Conservation (phyloP, 2,888 invertebrate genomes). For the Rotaria socialis region DNA sequence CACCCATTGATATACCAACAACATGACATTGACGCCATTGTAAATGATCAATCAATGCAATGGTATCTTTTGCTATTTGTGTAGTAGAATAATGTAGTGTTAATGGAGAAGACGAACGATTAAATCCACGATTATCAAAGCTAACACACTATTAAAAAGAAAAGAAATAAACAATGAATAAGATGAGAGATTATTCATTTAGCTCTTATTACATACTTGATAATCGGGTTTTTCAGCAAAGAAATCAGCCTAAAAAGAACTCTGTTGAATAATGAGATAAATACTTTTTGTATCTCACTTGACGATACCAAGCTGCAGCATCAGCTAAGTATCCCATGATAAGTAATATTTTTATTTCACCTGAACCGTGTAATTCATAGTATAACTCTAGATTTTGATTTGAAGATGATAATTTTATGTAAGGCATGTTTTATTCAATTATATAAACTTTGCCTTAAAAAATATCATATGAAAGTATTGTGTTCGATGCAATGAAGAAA, state of each 20-base stretch:
- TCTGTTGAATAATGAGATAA: background rate
- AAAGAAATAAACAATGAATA: too few species aligned
- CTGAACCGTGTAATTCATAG: background rate
- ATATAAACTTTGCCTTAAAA: background rate
- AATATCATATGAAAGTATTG: too few species aligned
- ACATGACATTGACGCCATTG: conserved; percentile 11
- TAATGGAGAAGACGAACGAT: conserved; percentile 7
- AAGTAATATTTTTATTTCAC: conserved; percentile 7
- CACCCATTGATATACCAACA: conserved; percentile 29
- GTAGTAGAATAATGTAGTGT: background rate
- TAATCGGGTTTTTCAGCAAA: background rate
- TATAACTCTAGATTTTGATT: conserved; percentile 1
- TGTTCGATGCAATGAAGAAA: too few species aligned
- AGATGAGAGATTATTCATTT: background rate
- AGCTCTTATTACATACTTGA: background rate
- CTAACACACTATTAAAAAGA: background rate
- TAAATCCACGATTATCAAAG: conserved; percentile 24
- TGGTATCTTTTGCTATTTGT: conserved; percentile 25
- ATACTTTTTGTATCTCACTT: background rate
- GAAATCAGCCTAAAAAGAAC: background rate
- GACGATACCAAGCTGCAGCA: background rate
- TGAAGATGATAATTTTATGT: background rate
- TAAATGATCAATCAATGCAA: background rate
- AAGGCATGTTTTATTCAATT: background rate
- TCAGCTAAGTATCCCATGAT: conserved; percentile 8